Conservation (phyloP, 1,140 invertebrate genomes). For the Thaumatotibia leucotreta region DNA sequence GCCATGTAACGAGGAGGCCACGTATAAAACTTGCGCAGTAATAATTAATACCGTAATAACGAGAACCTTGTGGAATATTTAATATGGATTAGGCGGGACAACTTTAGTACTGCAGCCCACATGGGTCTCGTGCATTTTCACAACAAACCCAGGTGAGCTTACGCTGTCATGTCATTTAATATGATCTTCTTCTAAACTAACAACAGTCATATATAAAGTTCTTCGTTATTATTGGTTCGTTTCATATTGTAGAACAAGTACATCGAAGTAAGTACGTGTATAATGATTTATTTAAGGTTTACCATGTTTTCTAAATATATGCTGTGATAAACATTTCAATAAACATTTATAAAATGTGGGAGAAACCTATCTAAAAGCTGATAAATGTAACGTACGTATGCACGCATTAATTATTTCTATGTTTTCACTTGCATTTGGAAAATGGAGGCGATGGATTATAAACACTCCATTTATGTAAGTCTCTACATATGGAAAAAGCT, state of each 20-base stretch:
- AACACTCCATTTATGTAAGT: too few species aligned
- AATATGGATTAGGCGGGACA: constrained; percentile 12
- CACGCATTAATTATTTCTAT: too few species aligned
- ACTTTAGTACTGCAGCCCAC: constrained; percentile 16
- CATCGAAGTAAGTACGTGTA: too few species aligned
- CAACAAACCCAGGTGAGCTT: constrained; percentile 32
- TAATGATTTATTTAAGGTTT: too few species aligned
- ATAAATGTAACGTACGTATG: too few species aligned
- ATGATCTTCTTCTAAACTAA: constrained; percentile 18
- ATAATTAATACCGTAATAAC: neutral
- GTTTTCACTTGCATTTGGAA: too few species aligned
- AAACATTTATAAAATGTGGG: too few species aligned
- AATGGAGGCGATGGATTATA: too few species aligned
- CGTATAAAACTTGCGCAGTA: neutral
- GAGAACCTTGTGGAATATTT: constrained; percentile 10
- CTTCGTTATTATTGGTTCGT: neutral
- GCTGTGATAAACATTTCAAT: too few species aligned
- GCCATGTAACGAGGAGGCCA: neutral
- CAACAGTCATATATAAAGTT: neutral
- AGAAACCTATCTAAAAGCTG: too few species aligned
- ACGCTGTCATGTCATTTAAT: constrained; percentile 40
- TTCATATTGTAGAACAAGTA: neutral
- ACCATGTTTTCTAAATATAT: too few species aligned
- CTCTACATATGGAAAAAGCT: neutral
- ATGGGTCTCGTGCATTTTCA: constrained; percentile 36